Base-by-base conservation (phyloP, 2,888 invertebrate genomes). In the Plebejus argus region DNA sequence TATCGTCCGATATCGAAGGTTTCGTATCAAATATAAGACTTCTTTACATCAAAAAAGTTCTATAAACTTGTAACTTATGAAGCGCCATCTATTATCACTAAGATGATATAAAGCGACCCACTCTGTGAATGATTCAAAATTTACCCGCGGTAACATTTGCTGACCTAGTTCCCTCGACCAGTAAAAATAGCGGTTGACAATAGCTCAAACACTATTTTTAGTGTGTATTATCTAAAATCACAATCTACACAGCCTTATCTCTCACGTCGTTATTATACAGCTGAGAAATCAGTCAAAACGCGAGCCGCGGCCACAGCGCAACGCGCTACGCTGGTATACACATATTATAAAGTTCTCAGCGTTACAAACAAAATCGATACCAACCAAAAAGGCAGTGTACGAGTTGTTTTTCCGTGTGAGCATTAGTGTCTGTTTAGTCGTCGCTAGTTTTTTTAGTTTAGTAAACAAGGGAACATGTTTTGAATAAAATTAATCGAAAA, bases 171-270 rank as follows among this genome's bases (percentile, higher is more conserved):
- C 86, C 90, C 89, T 90, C 89, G 88, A 85, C 85, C 86, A 89
- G 89, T 91, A 92, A 93, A 93, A 94, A 93, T 93, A 94, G 92
- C 91, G 86, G 82, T 84, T 87, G 88, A 91, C 92, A 92, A 93
- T 92, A 92, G 92, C 93, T 94, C 93, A 87, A 91, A 87, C 87
- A 89, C 93, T 94, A 94, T 93, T 93, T 91, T 87, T 93, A 93
- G 91, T 89, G 87, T 88, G 87, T 91, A 91, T 53, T 92, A 89
- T 89, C 85, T 86, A 87, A 90, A 89, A 89, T 89, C 86, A 87
- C 81, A 87, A 88, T 87, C 83, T 86, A 89, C 85, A 87, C 85
- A 86, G 84, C 86, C 87, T 90, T 89, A 87, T 88, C 88, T 90
- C 83, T 80, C 77, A 79, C 81, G 83, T 85, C 85, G 86, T 85